Evolutionary conservation across 1,140 invertebrate species (phyloP).

Genomic region (Meteorus sp.): DNA sequence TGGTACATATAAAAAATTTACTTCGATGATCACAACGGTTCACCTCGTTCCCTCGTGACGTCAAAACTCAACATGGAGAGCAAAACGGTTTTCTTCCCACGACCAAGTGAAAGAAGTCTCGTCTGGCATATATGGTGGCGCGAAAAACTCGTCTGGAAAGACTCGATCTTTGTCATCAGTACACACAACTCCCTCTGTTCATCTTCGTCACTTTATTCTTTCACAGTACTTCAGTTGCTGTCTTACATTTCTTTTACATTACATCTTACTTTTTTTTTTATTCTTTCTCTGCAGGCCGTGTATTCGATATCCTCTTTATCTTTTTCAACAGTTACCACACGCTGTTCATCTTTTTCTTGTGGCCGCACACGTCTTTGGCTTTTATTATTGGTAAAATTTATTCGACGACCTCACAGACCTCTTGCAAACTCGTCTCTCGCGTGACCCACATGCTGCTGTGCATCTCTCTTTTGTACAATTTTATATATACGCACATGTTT

Average conservation of each 20-base stretch:
- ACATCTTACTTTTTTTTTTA: not conserved
- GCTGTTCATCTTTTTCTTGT: constrained; percentile 12
- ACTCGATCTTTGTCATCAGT: constrained; percentile 8
- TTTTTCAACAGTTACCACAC: constrained; percentile 2
- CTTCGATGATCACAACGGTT: constrained; percentile 4
- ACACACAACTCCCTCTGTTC: constrained; percentile 5
- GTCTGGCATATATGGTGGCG: constrained; percentile 29
- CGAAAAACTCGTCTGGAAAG: constrained; percentile 41
- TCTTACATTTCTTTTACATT: not conserved
- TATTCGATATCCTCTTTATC: not conserved
- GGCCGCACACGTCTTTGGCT: not conserved
- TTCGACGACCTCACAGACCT: constrained; percentile 27
- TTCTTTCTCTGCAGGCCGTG: no score
- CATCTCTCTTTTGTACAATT: no score
- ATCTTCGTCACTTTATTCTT: constrained; percentile 1
- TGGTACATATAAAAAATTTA: no score
- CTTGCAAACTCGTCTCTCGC: not conserved
- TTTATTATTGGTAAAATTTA: constrained; percentile 32
- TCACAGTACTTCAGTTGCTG: not conserved
- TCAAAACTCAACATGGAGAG: not conserved
- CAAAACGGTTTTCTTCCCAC: constrained; percentile 36
- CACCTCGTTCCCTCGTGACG: constrained; percentile 9
- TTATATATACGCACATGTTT: no score
- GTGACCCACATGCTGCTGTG: constrained; percentile 7
- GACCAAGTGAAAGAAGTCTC: constrained; percentile 30